Base-by-base conservation (phyloP, 2,888 invertebrate genomes). In the Hipparchia sbordonii region DNA sequence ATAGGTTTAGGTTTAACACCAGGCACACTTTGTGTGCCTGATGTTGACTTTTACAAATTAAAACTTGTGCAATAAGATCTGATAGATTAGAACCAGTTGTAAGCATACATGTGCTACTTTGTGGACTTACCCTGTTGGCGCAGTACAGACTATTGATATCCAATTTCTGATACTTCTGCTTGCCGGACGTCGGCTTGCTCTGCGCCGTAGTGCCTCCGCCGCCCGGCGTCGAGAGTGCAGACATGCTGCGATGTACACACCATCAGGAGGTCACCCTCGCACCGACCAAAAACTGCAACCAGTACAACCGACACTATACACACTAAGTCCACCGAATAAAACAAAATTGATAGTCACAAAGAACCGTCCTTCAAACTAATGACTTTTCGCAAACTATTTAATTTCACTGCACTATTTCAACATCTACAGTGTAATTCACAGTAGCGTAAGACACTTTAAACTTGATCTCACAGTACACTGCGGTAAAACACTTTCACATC, bases 71-170 rank as follows among this genome's bases (percentile, higher is more conserved):
- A 60, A 39, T 10, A 60, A 9, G 8, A 4, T 54, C 23, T 57
- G 23, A 57, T 23, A 57, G 12, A 60, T 5, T 62, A 12, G n/a
- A 62, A 48, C 48, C 5, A 63, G 48, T 48, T 63, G 9, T 5
- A 51, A 9, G 60, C 12, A 45, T 60, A 12, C 5, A 5, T 52
- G 12, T 5, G 12, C 52, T 12, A 12, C 5, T 12, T 52, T 8
- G 3, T 57, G 13, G 12, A 57, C 96, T 95, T 91, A 97, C 97
- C 94, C 96, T 96, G 93, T 96, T 97, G 87, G 96, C 96, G 94
- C 97, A 97, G 94, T 98, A 98, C 94, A 99, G 96, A 95, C 96
- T 98, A 97, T 99, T 99, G 96, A 99, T 98, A 95, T 99, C 98
- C 95, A 99, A 96, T 91, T 98, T 97, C 94, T 98, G 97, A 95